A percentile compares a stretch with the other conserved stretches of the same genome.
Conservation (phyloP, 2,888 invertebrate species). For the Philhelius pedissequus region DNA sequence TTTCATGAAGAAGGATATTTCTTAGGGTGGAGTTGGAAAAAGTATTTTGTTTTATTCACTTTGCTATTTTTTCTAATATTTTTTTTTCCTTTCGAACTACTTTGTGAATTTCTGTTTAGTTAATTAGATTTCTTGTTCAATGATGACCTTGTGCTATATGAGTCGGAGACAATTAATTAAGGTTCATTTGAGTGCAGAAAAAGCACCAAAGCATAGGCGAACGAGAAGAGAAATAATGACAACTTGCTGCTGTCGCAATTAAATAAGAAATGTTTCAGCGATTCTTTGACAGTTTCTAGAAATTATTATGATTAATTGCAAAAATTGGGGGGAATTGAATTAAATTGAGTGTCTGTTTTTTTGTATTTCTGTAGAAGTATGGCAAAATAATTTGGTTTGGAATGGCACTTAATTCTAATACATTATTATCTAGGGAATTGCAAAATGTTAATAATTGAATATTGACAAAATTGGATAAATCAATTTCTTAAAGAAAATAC, state of each 20-base stretch:
- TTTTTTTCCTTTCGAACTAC: background rate
- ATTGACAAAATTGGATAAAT: no score
- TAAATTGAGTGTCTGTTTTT: background rate
- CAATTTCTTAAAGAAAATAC: no score
- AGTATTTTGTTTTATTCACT: background rate
- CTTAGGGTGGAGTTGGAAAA: slow-evolving; percentile 12
- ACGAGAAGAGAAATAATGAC: background rate
- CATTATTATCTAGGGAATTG: background rate
- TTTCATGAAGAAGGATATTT: slow-evolving; percentile 24
- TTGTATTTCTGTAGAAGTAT: background rate
- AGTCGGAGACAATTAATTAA: slow-evolving; percentile 61
- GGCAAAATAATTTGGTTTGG: background rate
- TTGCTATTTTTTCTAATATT: background rate
- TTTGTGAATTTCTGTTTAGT: slow-evolving; percentile 50
- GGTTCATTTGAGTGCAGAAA: slow-evolving; percentile 37
- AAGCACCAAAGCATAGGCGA: background rate
- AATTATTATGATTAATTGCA: slow-evolving; percentile 60
- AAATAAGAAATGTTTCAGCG: slow-evolving; percentile 55
- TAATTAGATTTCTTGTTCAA: slow-evolving; percentile 68
- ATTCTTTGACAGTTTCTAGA: slow-evolving; percentile 58
- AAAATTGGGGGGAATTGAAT: background rate
- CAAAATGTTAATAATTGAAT: background rate
- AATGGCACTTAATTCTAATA: background rate
- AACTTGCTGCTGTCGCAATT: slow-evolving; percentile 56
- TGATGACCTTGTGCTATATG: slow-evolving; percentile 64